phyloP scores from a whole-genome alignment of 2,888 invertebrate species.

The Tanypteryx hageni region DNA sequence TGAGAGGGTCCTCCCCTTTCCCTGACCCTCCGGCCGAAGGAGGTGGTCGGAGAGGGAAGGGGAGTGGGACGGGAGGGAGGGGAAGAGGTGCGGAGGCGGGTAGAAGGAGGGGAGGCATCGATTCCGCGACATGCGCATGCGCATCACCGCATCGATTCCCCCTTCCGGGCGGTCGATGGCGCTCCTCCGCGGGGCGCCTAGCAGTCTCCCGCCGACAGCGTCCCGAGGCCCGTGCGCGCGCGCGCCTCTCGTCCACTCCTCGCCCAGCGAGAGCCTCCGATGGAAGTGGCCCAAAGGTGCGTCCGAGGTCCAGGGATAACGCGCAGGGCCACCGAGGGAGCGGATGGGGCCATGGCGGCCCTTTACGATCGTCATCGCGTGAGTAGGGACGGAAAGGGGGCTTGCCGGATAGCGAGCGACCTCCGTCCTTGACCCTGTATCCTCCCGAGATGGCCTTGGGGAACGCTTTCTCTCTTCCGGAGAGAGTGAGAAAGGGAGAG shows the following conservation, averaged over 20 bases:
- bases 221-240: constrained; percentile 11
- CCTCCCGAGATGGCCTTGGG: neutral
- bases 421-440: constrained; percentile 20
- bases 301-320: constrained; percentile 39
- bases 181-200: constrained; percentile 58
- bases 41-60: neutral
- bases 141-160: constrained; percentile 46
- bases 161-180: constrained; percentile 54
- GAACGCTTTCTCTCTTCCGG: neutral
- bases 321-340: constrained; percentile 53
- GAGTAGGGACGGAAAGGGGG: neutral
- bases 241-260: neutral
- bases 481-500: constrained; percentile 34
- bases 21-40: too few relatives aligned
- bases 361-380: constrained; percentile 56
- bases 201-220: constrained; percentile 52
- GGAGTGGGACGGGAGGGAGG: neutral
- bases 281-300: constrained; percentile 60
- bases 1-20: too few relatives aligned
- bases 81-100: constrained; percentile 9
- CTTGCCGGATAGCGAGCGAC: neutral
- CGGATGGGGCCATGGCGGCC: constrained; percentile 59
- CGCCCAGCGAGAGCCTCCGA: constrained; percentile 2
- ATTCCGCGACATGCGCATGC: constrained; percentile 33
- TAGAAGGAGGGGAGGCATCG: constrained; percentile 31